Conservation (phyloP, 2,888 invertebrate genomes). For the Drosophila mimica region DNA sequence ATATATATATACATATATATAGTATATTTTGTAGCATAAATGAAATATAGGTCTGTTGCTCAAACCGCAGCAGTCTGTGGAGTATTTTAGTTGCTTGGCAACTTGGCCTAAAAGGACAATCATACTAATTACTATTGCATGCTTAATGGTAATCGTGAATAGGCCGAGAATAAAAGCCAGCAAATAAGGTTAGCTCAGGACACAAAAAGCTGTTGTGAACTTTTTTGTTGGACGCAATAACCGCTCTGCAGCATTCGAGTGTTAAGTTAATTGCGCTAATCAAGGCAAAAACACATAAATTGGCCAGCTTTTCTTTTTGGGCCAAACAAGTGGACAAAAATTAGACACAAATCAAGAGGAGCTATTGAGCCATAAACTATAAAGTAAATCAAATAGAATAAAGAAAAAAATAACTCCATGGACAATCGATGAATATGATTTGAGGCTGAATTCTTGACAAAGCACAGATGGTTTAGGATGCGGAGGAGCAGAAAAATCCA, state of each 20-base stretch:
- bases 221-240: constrained; percentile 17
- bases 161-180: neutral
- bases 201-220: constrained; percentile 4
- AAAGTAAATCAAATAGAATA: neutral
- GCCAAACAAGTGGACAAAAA: neutral
- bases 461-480: constrained; percentile 13
- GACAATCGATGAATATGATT: neutral
- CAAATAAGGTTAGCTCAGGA: neutral
- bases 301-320: neutral
- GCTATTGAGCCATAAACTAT: neutral
- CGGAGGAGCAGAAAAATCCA: constrained; percentile 23
- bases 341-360: neutral
- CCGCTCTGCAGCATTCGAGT: constrained; percentile 6
- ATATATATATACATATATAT: neutral
- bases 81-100: constrained; percentile 10
- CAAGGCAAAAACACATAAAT: neutral
- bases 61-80: neutral
- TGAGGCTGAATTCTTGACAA: neutral
- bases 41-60: neutral
- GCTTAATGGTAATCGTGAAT: constrained; percentile 9
- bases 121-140: constrained; percentile 58
- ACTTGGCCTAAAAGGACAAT: constrained; percentile 40
- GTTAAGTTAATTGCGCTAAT: neutral
- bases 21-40: neutral
- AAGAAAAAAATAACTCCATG: neutral